Percentiles rank a stretch among this genome's conserved stretches.
These are phyloP conservation scores for Biston betularia DNA, from an alignment of 2,888 invertebrate genomes.

Conservation along the genomic window DNA sequence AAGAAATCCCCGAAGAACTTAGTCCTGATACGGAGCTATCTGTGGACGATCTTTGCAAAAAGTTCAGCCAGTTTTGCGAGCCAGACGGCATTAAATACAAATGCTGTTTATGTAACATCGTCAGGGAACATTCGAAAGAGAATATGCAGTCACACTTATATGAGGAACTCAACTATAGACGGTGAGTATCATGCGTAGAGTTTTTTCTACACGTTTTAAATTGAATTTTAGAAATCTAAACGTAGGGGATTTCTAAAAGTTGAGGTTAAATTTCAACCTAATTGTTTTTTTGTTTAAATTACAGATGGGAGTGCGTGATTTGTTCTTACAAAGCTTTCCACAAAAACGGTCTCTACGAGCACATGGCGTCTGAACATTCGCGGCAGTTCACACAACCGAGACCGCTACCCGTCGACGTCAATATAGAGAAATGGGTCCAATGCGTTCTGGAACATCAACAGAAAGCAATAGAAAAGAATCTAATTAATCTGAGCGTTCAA, in stretches of 20 bases:
- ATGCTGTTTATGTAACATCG: slow-evolving; percentile 88
- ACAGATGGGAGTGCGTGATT: slow-evolving; percentile 86
- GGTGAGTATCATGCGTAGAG: slow-evolving; percentile 72
- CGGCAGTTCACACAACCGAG: slow-evolving; percentile 64
- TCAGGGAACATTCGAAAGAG: slow-evolving; percentile 83
- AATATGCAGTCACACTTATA: slow-evolving; percentile 89
- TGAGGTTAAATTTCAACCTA: background rate
- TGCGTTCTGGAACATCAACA: slow-evolving; percentile 66
- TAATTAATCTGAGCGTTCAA: slow-evolving; percentile 59
- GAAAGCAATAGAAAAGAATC: slow-evolving; percentile 58
- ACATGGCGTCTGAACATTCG: slow-evolving; percentile 80
- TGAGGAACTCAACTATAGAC: slow-evolving; percentile 88
- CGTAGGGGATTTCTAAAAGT: too few species aligned
- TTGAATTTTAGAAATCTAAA: too few species aligned
- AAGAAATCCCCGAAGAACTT: slow-evolving; percentile 55
- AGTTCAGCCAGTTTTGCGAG: slow-evolving; percentile 73
- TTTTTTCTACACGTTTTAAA: background rate
- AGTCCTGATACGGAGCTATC: slow-evolving; percentile 43
- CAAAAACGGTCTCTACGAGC: slow-evolving; percentile 81
- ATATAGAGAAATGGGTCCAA: slow-evolving; percentile 85
- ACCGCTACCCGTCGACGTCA: slow-evolving; percentile 70
- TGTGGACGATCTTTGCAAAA: slow-evolving; percentile 64
- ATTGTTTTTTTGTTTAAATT: background rate
- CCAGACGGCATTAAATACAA: slow-evolving; percentile 84
- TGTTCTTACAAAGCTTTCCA: slow-evolving; percentile 87